Evolutionary conservation across 2,113 vertebrate species (phyloP), one percentile per base, ranked within the genome.

Genomic region (Tautogolabrus adspersus): DNA sequence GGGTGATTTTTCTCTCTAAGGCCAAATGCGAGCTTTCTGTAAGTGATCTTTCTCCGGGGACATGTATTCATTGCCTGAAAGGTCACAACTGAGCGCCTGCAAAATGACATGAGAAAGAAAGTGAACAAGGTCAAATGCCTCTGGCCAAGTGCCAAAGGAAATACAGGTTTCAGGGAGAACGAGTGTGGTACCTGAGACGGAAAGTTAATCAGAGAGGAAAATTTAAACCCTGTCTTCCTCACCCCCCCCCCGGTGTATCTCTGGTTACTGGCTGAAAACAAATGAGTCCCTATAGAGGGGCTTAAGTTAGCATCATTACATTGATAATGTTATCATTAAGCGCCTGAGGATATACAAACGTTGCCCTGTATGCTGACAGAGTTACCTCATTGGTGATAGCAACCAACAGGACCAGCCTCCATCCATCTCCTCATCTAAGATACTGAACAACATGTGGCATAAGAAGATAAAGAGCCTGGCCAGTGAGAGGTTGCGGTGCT

Each of bases 61-160:
- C 40, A 0, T 21, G 44, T 54, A 57, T 81, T 87, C 73, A 62
- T 66, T 55, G 76, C 52, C 37, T 49, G 40, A 83, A 89, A 89
- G 84, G 84, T 91, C 89, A 75, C 44, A 22, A 34, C 2, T 19
- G 10, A 72, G 13, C 49, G 46, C 44, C 83, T 57, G 75, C 56
- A 7, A 42, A 81, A 71, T 54, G 82, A 75, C 69, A 40, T 40
- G 69, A 65, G 65, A 82, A 83, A 66, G 69, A 84, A 80, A 64
- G 44, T 3, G 69, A 75, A 62, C 47, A 54, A 81, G 87, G 88
- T 85, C 78, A 87, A 62, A 84, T 56, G 70, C 54, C 65, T 72
- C 15, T 85, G 88, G 85, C 76, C 64, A 15, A 55, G 38, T 30
- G 76, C 91, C 89, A 89, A 67, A 78, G 46, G 86, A 78, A 87